Evolutionary conservation across 1,140 invertebrate species (phyloP), one percentile per base, ranked within the genome.

Genomic region (Acromyrmex charruanus): DNA sequence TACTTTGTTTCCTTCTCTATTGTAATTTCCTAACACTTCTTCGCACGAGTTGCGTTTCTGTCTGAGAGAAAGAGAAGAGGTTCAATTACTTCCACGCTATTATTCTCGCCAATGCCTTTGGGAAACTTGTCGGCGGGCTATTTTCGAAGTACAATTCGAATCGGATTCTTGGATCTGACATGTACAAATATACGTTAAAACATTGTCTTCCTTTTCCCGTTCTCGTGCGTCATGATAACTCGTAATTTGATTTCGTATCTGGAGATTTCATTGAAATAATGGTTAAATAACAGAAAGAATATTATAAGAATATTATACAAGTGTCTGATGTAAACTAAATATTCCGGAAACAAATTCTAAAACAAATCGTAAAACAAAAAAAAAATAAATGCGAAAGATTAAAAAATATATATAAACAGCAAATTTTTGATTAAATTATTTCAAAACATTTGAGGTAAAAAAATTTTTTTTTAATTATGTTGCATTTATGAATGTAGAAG

Each of bases 81-180:
- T 75, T 75, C 80, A 84, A 84, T 84, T 84, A 75, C 69, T 61
- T 84, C 55, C 69, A 84, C 39, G 28, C 28, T 61, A 44, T 25
- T 84, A 74, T 74, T 51, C 14, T 75, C 55, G 18, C 55, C 9
- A 44, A 75, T 75, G 71, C 44, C 55, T 82, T 51, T 84, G 28
- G 39, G 39, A 75, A 84, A 74, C 71, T 75, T 75, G 80, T 84
- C 69, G 39, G 55, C 18, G 7, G 2, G 9, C 9, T 84, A 49
- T 84, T 74, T 59, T 74, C 69, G 18, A 84, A 44, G 9, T 61
- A 53, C 31, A 21, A 74, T 74, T 74, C 39, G 28, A 49, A 61
- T 84, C 39, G 39, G 53, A 63, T n/a, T 71, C 31, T 25, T 63
- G 58, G 21, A 77, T 25, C 69, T 44, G 25, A 39, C 12, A 12